Base-by-base conservation (phyloP, 2,888 invertebrate species). In the Nemurella pictetii region DNA sequence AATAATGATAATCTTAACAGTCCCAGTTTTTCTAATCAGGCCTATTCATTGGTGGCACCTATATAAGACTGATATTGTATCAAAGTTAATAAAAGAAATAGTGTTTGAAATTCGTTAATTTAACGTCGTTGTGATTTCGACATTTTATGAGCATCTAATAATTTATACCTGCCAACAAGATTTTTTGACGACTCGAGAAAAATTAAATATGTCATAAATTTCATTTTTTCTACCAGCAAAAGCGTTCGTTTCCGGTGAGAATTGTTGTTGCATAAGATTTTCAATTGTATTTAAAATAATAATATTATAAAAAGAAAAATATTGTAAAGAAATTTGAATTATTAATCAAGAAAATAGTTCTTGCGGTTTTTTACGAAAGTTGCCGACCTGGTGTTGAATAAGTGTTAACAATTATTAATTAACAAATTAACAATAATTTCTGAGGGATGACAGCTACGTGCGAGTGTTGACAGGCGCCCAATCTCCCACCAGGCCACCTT, bases 41-140 rank as follows among this genome's bases (percentile, higher is more conserved):
- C 82, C 82, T 82, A 82, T 29, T 82, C 27, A 29, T 26, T 27
- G 26, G 72, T 29, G 82, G 82, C 82, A 82, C 82, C 27, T 82
- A 72, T 82, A 82, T 82, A 82, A 82, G 82, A 82, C 82, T 82
- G 82, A 82, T 82, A 30, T 29, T 27, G 72, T 82, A 81, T 81
- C 80, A 81, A 81, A 81, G 82, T 82, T 55, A 72, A 72, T 82
- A 72, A 55, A 82, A 82, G 20, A 72, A 82, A 36, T 27, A 72
- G 72, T 55, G 27, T 82, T 82, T 82, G 27, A 82, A 82, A 82
- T 81, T 82, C 82, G 82, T 82, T 82, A 72, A 82, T 82, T 82
- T 82, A 30, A 36, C 30, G 72, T 35, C 27, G 72, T 72, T 82
- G 26, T 26, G 29, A 26, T 36, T 26, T 55, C 55, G 81, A 81